A percentile compares a stretch with the other conserved stretches of the same genome.
These are phyloP conservation scores for Cheilosia urbana DNA, from an alignment of 2,888 invertebrate genomes.

Conservation along the genomic window DNA sequence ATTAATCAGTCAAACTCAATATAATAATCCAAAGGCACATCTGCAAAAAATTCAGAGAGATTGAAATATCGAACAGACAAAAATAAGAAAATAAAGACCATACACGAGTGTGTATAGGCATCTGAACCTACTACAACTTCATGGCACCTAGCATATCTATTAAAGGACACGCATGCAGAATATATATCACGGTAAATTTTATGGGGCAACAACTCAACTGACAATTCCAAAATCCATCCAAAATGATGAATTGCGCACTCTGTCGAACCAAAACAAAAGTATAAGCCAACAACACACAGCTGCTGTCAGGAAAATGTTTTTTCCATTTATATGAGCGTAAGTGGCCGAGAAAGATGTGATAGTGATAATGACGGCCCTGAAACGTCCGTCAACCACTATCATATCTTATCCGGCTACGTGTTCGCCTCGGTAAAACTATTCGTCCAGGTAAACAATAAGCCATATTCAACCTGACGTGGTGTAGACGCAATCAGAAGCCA, in stretches of 20 bases:
- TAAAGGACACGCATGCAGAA: conserved; percentile 56
- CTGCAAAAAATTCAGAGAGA: conserved; percentile 26
- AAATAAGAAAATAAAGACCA: background rate
- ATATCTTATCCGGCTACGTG: background rate
- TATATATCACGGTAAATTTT: conserved; percentile 56
- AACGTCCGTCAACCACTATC: conserved; percentile 14
- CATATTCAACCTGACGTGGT: conserved; percentile 41
- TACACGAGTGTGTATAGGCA: background rate
- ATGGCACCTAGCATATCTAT: conserved; percentile 19
- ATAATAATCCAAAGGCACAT: conserved; percentile 9
- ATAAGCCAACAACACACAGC: conserved; percentile 21
- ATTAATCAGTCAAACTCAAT: conserved; percentile 59
- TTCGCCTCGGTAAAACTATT: conserved; percentile 21
- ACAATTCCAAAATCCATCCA: conserved; percentile 41
- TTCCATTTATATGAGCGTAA: conserved; percentile 50
- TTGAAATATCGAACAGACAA: conserved; percentile 43
- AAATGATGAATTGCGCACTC: conserved; percentile 49
- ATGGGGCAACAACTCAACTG: conserved; percentile 38
- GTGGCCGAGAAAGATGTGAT: conserved; percentile 23
- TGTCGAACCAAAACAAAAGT: conserved; percentile 1
- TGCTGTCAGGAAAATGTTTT: conserved; percentile 43
- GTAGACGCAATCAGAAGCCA: conserved; percentile 57
- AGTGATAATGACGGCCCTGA: conserved; percentile 37
- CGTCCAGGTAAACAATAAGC: conserved; percentile 44
- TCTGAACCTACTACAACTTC: background rate